phyloP scores from a whole-genome alignment of 2,888 invertebrate genomes.

The Erebia palarica region DNA sequence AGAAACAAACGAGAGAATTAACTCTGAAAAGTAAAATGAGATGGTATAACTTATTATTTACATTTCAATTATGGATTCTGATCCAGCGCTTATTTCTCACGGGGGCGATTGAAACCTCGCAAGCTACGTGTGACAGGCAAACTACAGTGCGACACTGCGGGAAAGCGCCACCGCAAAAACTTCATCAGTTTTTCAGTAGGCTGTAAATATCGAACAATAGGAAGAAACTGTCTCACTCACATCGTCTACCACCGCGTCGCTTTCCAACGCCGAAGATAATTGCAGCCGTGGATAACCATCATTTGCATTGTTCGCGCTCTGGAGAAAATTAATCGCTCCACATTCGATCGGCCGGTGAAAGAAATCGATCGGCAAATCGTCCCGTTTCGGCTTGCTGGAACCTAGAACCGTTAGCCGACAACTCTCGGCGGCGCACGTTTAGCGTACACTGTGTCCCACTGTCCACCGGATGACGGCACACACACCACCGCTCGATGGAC shows the following conservation, averaged over 20 bases:
- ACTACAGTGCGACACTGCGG: constrained; percentile 48
- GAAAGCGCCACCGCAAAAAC: constrained; percentile 65
- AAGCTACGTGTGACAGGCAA: constrained; percentile 38
- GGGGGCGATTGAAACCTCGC: constrained; percentile 42
- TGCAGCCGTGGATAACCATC: constrained; percentile 71
- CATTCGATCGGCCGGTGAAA: constrained; percentile 53
- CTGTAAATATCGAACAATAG: constrained; percentile 67
- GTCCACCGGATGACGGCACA: not conserved
- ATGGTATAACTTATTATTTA: constrained; percentile 9
- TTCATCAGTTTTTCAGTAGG: constrained; percentile 55
- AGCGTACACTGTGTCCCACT: not conserved
- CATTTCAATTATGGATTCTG: constrained; percentile 1
- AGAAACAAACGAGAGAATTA: not conserved
- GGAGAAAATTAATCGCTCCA: constrained; percentile 75
- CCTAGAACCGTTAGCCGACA: constrained; percentile 32
- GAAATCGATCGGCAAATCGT: constrained; percentile 43
- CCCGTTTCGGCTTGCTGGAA: constrained; percentile 32
- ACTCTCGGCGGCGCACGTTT: constrained; percentile 30
- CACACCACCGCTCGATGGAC: constrained; percentile 15
- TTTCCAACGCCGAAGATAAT: constrained; percentile 71
- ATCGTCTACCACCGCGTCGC: constrained; percentile 60
- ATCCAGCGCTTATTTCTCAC: constrained; percentile 48
- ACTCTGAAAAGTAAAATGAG: not conserved
- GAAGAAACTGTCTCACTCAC: constrained; percentile 74
- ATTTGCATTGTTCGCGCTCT: constrained; percentile 75